Evolutionary conservation across 92 coral and sea anemone species (phyloP).

Genomic region (Diadumene lineata): DNA sequence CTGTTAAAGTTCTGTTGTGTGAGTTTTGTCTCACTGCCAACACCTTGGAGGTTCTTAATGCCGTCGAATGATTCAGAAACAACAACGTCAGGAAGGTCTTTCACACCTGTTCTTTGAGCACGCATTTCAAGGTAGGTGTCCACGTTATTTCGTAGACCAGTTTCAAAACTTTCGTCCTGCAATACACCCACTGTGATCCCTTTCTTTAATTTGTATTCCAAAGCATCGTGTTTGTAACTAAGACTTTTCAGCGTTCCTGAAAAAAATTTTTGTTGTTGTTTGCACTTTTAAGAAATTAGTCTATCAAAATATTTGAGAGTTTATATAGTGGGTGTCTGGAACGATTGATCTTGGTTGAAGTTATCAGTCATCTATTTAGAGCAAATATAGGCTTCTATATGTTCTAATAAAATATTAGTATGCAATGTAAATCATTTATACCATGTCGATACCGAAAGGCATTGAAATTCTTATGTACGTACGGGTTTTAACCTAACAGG

Average conservation of each 20-base stretch:
- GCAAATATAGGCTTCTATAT: neutral
- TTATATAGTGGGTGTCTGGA: too few relatives aligned
- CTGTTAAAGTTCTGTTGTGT: constrained; percentile 31
- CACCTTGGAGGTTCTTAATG: constrained; percentile 8
- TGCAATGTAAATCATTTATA: neutral
- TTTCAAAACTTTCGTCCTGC: constrained; percentile 4
- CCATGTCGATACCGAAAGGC: too few relatives aligned
- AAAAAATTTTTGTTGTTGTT: neutral
- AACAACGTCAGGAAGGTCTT: constrained; percentile 10
- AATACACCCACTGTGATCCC: constrained; percentile 7
- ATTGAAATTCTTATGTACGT: too few relatives aligned
- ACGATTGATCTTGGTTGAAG: too few relatives aligned
- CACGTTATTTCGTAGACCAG: neutral
- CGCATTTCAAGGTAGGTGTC: constrained; percentile 13
- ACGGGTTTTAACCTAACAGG: too few relatives aligned
- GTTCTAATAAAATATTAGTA: neutral
- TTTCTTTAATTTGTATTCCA: constrained; percentile 5
- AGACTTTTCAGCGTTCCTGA: constrained; percentile 6
- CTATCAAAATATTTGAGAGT: too few relatives aligned
- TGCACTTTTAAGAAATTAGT: neutral
- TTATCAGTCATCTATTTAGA: neutral
- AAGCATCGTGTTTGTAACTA: neutral
- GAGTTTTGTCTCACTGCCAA: neutral
- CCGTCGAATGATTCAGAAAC: constrained; percentile 25
- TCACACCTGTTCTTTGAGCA: constrained; percentile 10